phyloP scores from a whole-genome alignment of 2,113 vertebrate genomes.

The Tachysurus vachellii region DNA sequence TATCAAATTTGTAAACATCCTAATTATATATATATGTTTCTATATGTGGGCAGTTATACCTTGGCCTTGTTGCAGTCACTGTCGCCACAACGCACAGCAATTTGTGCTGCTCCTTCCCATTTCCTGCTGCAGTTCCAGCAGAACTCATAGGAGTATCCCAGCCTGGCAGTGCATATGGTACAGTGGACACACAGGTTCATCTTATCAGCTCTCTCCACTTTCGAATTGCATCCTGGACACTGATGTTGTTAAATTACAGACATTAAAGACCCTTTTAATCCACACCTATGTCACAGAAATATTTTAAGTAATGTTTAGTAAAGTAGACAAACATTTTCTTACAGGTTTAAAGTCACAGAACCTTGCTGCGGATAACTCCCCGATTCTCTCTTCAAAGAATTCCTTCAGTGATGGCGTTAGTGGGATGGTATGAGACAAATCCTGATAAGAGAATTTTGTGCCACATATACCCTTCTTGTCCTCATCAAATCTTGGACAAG shows the following conservation, averaged over 20 bases:
- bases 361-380: conserved; percentile 28
- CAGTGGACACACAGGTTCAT: conserved; percentile 56
- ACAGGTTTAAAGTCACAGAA: conserved; percentile 46
- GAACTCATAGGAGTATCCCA: conserved; percentile 53
- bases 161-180: conserved; percentile 52
- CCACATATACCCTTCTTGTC: conserved; percentile 13
- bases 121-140: conserved; percentile 68
- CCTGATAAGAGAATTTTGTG: conserved; percentile 39
- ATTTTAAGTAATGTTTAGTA: background rate
- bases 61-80: conserved; percentile 51
- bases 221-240: conserved; percentile 58
- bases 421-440: background rate
- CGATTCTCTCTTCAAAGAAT: conserved; percentile 43
- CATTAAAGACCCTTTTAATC: background rate
- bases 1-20: background rate
- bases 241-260: background rate
- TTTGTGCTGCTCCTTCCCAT: conserved; percentile 60
- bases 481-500: conserved; percentile 38
- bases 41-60: conserved; percentile 7
- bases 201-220: conserved; percentile 54
- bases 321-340: background rate
- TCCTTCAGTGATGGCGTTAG: conserved; percentile 27
- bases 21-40: background rate
- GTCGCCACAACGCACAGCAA: conserved; percentile 56
- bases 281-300: background rate